Base-by-base conservation (phyloP, 2,113 vertebrate genomes). In the Clarias gariepinus region DNA sequence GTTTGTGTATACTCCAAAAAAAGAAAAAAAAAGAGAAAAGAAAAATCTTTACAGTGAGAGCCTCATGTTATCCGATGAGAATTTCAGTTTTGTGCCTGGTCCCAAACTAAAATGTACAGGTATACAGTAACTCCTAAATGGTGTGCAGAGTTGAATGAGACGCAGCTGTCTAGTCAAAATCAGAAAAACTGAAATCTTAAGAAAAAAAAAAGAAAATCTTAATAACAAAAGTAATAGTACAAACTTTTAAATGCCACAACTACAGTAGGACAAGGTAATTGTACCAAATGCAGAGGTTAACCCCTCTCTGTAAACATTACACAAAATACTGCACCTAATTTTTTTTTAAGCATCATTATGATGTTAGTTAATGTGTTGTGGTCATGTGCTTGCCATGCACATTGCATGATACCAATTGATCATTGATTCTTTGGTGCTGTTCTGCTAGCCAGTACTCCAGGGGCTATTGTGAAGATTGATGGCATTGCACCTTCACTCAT, bases 381-480 rank as follows among this genome's bases (percentile, higher is more conserved):
- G 53, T 58, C 76, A 79, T 58, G 16, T 79, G 77, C 28, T 79
- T 28, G 53, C 77, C 77, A 79, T 58, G 18, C 28, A 79, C 77
- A 79, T 79, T 21, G 77, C 18, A 28, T 79, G 77, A 58, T 58
- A 12, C 21, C 23, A 52, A 57, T 30, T 78, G 74, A 57, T 52
- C 52, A 78, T 55, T 57, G 74, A 78, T 55, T 10, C 25, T 55
- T 57, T 57, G 74, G 52, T 78, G 55, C 3, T 58, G 28, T 79
- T 79, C 16, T 79, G 77, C 77, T 21, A 47, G 28, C n/a, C 77
- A 58, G 77, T 79, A 79, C 55, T 58, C 77, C 77, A 79, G 53
- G 33, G 77, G n/a, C 53, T 79, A 3, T 79, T 58, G 77, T 33
- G 55, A 79, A 79, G 52, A 78, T 57, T 78, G 52, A 78, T 78